These are phyloP conservation scores for Anastrepha obliqua DNA, from an alignment of 1,140 invertebrate species.

Conservation along the genomic window DNA sequence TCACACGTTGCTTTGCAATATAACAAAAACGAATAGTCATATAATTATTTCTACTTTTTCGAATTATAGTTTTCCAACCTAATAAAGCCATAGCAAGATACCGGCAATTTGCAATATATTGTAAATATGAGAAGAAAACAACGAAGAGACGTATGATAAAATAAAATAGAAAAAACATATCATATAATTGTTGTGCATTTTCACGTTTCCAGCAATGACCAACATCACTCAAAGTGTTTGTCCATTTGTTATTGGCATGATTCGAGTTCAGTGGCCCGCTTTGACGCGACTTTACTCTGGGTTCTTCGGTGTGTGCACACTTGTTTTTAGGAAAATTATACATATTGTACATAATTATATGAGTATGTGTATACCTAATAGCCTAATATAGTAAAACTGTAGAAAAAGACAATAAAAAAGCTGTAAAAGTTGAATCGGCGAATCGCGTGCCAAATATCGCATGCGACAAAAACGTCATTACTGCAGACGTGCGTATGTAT, in stretches of 20 bases:
- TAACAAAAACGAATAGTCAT: background rate
- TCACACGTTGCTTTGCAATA: too few species aligned
- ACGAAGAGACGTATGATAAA: background rate
- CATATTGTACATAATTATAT: conserved; percentile 17
- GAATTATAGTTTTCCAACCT: background rate
- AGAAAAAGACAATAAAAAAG: background rate
- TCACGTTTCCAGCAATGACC: conserved; percentile 40
- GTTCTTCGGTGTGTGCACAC: background rate
- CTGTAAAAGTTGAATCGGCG: conserved; percentile 1
- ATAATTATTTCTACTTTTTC: background rate
- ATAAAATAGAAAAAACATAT: background rate
- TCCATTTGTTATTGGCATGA: conserved; percentile 48
- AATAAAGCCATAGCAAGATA: background rate
- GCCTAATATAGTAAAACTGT: background rate
- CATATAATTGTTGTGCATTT: conserved; percentile 36
- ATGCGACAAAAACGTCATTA: conserved; percentile 51
- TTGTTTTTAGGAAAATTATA: conserved; percentile 35
- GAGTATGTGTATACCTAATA: background rate
- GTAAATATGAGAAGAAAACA: conserved; percentile 2
- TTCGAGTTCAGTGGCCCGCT: conserved; percentile 51
- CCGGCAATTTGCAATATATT: conserved; percentile 1
- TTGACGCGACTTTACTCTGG: background rate
- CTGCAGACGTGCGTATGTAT: background rate
- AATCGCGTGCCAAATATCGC: conserved; percentile 43
- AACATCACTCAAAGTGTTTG: conserved; percentile 37